These are phyloP conservation scores for Rhea americana DNA, from an alignment of 2,113 vertebrate genomes.

Conservation along the genomic window DNA sequence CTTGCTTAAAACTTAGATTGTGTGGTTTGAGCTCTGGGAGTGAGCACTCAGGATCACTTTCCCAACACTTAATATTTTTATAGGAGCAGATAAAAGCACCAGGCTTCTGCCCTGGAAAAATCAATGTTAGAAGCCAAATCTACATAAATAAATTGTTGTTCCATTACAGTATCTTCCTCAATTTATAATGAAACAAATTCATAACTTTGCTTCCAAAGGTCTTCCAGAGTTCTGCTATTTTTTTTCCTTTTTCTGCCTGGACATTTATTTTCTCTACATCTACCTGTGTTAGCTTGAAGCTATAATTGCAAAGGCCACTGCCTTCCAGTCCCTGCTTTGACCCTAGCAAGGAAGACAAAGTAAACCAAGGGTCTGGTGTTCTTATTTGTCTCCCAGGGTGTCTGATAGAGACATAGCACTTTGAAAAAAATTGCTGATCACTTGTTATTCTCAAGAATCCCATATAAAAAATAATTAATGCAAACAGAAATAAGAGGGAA, in stretches of 20 bases:
- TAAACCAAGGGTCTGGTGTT: not conserved
- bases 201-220: not conserved
- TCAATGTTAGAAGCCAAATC: not conserved
- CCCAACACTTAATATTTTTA: not conserved
- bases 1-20: not conserved
- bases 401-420: not conserved
- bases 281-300: not conserved
- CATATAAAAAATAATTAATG: not conserved
- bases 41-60: not conserved
- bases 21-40: not conserved
- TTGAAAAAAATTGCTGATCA: not conserved
- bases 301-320: not conserved
- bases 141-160: not conserved
- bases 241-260: not conserved
- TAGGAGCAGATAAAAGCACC: not conserved
- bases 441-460: not conserved
- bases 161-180: not conserved
- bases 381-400: not conserved
- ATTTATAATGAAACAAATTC: not conserved
- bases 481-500: not conserved
- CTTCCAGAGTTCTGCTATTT: not conserved
- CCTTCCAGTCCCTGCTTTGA: not conserved
- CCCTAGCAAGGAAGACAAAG: not conserved
- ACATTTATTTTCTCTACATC: not conserved
- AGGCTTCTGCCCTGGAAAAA: not conserved